Conservation (phyloP, 2,797 vertebrate genomes). For the Staurois parvus region DNA sequence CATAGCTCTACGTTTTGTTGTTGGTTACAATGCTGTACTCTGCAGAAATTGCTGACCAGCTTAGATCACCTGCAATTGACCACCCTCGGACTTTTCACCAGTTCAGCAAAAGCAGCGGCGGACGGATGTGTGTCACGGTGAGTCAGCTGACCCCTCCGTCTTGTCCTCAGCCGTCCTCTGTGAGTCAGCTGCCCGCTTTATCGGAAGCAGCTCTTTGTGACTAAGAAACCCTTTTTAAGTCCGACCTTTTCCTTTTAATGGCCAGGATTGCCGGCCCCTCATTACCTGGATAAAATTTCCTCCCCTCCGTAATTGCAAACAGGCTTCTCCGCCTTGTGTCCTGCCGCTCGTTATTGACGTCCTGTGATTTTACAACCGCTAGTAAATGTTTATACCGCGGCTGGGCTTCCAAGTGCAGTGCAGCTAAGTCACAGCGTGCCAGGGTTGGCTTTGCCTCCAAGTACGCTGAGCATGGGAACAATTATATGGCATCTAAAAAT, state of each 20-base stretch:
- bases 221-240: slow-evolving; percentile 9
- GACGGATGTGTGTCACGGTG: background rate
- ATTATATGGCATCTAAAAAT: background rate
- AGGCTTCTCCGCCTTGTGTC: slow-evolving; percentile 6
- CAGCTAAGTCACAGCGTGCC: background rate
- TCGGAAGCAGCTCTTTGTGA: slow-evolving; percentile 20
- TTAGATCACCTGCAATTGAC: background rate
- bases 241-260: background rate
- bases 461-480: background rate
- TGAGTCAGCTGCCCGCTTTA: slow-evolving; percentile 32
- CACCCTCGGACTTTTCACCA: background rate
- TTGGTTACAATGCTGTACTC: too few relatives aligned
- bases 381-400: slow-evolving; percentile 18
- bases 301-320: slow-evolving; percentile 40
- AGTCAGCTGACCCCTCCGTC: slow-evolving; percentile 10
- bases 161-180: slow-evolving; percentile 16
- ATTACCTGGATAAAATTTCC: slow-evolving; percentile 38
- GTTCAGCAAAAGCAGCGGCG: background rate
- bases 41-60: background rate
- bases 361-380: slow-evolving; percentile 1
- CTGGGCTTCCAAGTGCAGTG: background rate
- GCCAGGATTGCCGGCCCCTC: background rate
- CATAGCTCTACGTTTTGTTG: too few relatives aligned
- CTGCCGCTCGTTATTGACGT: background rate
- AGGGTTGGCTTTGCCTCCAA: too few relatives aligned